Base-by-base conservation (phyloP, 1,140 invertebrate genomes). In the Aplysia californica region DNA sequence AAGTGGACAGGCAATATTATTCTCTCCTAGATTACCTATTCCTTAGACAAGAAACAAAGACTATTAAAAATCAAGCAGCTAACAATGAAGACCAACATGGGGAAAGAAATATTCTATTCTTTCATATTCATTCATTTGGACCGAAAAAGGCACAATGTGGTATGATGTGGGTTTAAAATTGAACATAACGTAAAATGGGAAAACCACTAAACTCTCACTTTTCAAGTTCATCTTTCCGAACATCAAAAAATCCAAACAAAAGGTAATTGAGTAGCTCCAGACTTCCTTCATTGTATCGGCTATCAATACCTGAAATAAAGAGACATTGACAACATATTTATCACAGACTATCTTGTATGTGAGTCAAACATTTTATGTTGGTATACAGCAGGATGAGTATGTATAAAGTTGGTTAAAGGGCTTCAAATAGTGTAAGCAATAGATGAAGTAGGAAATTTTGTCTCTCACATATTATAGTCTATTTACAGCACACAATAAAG, bases 171-270 rank as follows among this genome's bases (percentile, higher is more conserved):
- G n/a, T n/a, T n/a, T n/a, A n/a, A n/a, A n/a, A n/a, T n/a, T n/a
- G n/a, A n/a, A n/a, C n/a, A n/a, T n/a, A n/a, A n/a, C n/a, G n/a
- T n/a, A n/a, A n/a, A n/a, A n/a, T n/a, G n/a, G n/a, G n/a, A n/a
- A n/a, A n/a, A n/a, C n/a, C n/a, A n/a, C n/a, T n/a, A n/a, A n/a
- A n/a, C 3, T 15, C 39, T 71, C 79, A 88, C 87, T 76, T 86
- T 79, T 87, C 86, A 20, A 88, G 70, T 68, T 87, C 87, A 58
- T 75, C 55, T 79, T 84, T 88, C 15, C 86, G 67, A 10, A 79
- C 55, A 76, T 87, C 84, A 83, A 87, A 88, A 61, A 87, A 87
- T 61, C 85, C 86, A 85, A 88, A 88, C 36, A 88, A 75, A 5
- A 88, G 75, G 78, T 88, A 88, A 76, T 87, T 86, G 35, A 87